These are phyloP conservation scores for Slavum lentiscoides DNA, from an alignment of 2,888 invertebrate species.

Conservation along the genomic window DNA sequence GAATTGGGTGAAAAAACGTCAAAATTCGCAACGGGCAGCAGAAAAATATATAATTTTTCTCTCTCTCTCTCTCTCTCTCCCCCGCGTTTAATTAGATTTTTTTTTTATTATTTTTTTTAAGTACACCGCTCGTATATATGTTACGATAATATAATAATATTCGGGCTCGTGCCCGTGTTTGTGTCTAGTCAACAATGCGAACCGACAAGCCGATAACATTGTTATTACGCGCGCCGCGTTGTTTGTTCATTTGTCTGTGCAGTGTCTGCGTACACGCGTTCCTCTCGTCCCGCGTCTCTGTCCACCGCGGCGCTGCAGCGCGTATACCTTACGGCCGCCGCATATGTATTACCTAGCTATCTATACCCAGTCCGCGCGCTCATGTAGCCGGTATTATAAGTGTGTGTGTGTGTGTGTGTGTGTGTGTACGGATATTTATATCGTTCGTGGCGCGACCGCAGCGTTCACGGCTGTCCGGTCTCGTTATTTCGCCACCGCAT, in stretches of 20 bases:
- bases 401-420: neutral
- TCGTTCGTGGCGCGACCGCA: slow-evolving; percentile 16
- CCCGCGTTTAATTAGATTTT: slow-evolving; percentile 30
- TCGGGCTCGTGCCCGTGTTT: slow-evolving; percentile 53
- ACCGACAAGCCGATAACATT: slow-evolving; percentile 53
- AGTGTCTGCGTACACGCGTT: slow-evolving; percentile 31
- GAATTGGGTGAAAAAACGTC: slow-evolving; percentile 43
- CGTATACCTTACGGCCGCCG: too few relatives aligned
- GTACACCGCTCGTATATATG: neutral
- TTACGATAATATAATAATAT: slow-evolving; percentile 31
- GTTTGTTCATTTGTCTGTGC: slow-evolving; percentile 50
- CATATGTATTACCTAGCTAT: too few relatives aligned
- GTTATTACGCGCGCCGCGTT: slow-evolving; percentile 43
- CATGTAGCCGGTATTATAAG: too few relatives aligned
- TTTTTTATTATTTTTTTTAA: neutral
- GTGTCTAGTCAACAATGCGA: slow-evolving; percentile 52
- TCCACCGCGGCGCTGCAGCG: neutral
- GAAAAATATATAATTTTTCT: slow-evolving; percentile 9
- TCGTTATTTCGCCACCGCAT: slow-evolving; percentile 40
- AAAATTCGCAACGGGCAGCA: slow-evolving; percentile 42
- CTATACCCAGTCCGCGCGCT: too few relatives aligned
- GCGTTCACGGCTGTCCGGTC: slow-evolving; percentile 51
- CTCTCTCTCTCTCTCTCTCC: neutral
- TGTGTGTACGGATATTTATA: neutral
- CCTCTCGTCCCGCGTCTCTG: slow-evolving; percentile 4